These are phyloP conservation scores for Anthrax anthrax DNA, from an alignment of 2,888 invertebrate species.

Conservation along the genomic window DNA sequence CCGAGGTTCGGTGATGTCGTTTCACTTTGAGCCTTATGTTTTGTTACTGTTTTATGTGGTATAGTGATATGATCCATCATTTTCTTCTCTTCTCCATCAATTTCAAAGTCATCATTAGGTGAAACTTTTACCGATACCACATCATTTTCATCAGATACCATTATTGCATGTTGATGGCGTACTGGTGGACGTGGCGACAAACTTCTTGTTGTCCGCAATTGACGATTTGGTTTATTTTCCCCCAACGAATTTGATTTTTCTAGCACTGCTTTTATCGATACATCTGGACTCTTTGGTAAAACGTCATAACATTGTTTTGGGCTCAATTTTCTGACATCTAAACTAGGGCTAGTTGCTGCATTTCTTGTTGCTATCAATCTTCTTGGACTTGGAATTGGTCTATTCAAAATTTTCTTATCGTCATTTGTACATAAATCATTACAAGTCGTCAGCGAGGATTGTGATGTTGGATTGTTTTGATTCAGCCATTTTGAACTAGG, in stretches of 20 bases:
- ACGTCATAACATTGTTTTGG: constrained; percentile 35
- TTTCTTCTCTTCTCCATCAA: constrained; percentile 9
- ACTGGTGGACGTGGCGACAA: constrained; percentile 22
- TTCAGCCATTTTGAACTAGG: constrained; percentile 5
- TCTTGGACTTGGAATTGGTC: constrained; percentile 14
- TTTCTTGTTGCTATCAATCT: constrained; percentile 27
- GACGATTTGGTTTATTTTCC: constrained; percentile 21
- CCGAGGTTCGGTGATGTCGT: constrained; percentile 33
- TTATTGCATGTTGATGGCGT: constrained; percentile 22
- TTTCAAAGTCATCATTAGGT: constrained; percentile 19
- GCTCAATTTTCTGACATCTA: constrained; percentile 30
- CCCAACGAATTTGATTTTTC: constrained; percentile 23
- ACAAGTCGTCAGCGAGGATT: too few relatives aligned
- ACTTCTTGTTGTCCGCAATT: constrained; percentile 20
- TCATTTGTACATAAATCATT: constrained; percentile 9
- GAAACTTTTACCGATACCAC: constrained; percentile 20
- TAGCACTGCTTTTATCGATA: constrained; percentile 32
- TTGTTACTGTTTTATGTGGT: constrained; percentile 2
- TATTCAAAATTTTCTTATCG: constrained; percentile 8
- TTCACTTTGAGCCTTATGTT: constrained; percentile 28
- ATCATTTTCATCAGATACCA: constrained; percentile 21
- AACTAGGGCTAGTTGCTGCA: constrained; percentile 29
- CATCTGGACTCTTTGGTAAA: constrained; percentile 38
- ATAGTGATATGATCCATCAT: neutral
- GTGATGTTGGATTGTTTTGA: constrained; percentile 1